Base-by-base conservation (phyloP, 1,140 invertebrate species). In the Trichoplusia ni region DNA sequence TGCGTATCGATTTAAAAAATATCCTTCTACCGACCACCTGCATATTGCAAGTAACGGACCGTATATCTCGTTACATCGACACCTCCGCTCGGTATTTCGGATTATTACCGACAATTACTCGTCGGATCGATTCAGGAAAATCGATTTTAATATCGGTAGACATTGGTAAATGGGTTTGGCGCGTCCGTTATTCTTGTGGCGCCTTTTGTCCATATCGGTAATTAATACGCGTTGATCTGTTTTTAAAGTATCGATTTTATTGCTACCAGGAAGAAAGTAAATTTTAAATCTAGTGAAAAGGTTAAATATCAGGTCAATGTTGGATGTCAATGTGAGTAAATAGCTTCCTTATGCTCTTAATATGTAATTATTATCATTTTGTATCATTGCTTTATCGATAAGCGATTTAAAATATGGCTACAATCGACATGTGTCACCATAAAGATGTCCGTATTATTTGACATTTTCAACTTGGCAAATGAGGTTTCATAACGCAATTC, bases 1-100 rank as follows among this genome's bases (percentile, higher is more conserved):
- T 67, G 67, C 74, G 62, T 71, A 71, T 73, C 79, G 79, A 76
- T 82, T 73, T 71, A 80, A 67, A n/a, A 67, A 65, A 75, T 68
- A 64, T 63, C 47, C 8, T 47, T 11, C 11, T n/a, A 44, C 38
- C 69, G 83, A 80, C 83, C 81, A 86, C 82, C 81, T 76, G 71
- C 75, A 75, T 77, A 79, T 68, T 75, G 77, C 81, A 73, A 81
- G 79, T 84, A 86, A 86, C 73, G 77, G 72, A 66, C 69, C 73
- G 69, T 75, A 69, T 64, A 81, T 79, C 74, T 79, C 53, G 49
- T 79, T 79, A 75, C 76, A 81, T 86, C 77, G 79, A 83, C 82
- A 84, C 83, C 77, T 86, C 44, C 21, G 18, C 47, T 60, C 62
- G 35, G 38, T 59, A 65, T 67, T 71, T 60, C 46, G 64, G 64